Base-by-base conservation (phyloP, 2,113 vertebrate genomes). In the Siniperca knerii region DNA sequence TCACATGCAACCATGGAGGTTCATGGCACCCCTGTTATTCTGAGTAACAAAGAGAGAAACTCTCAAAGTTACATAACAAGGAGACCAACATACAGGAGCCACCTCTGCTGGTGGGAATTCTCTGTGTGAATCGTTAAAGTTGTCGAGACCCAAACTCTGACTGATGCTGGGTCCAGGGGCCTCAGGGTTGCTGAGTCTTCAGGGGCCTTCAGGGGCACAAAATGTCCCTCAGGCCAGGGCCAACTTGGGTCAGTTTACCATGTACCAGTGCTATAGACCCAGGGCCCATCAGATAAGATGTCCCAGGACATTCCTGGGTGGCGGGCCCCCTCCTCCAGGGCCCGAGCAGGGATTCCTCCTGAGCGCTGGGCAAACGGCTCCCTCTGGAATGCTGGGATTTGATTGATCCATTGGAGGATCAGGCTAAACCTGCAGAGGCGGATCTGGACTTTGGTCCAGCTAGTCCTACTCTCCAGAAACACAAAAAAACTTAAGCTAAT, bases 211-310 rank as follows among this genome's bases (percentile, higher is more conserved):
- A 35, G 71, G 50, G 48, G 69, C 65, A 87, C 76, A 70, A 54
- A 88, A 25, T 55, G 77, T 79, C 70, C 82, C 91, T 71, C 37
- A 58, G 68, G 46, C 57, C 66, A 74, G 16, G 79, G 74, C 74
- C 84, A 54, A 66, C 81, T 37, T 11, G 35, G 75, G 89, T 85
- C 91, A 80, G 81, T 90, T 88, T 87, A 85, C 87, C 61, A 50
- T 48, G 70, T 21, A 79, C 54, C 65, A 77, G n/a, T 44, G 11
- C 69, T 16, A 33, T 66, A 75, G 67, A 84, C 70, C 52, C 77
- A 46, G 4, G 50, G 86, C 85, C 90, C 83, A 93, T 94, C 94
- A 94, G 94, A 95, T 95, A 93, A 89, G 82, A 77, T 71, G 87
- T 87, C 62, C 70, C 60, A 81, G 89, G 83, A 91, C 93, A 94